Percentiles rank a stretch among this genome's conserved stretches.
phyloP scores from a whole-genome alignment of 2,113 vertebrate genomes.

The Anser cygnoides region DNA sequence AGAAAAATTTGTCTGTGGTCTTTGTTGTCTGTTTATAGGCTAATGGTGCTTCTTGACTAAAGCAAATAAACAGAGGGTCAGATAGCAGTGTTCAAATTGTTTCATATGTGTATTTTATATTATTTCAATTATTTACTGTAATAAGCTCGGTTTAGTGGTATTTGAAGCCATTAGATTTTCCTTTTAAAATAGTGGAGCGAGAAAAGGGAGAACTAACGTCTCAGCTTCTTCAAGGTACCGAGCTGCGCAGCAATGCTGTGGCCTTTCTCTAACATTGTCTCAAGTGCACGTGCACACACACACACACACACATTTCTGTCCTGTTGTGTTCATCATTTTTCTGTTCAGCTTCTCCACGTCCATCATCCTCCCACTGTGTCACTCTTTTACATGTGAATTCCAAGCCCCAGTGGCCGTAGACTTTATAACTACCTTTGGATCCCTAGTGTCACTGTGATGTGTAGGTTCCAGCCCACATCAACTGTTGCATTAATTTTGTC shows the following conservation, averaged over 20 bases:
- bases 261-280: rapidly evolving
- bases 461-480: neutral
- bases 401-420: rapidly evolving
- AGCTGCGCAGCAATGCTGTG: neutral
- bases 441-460: neutral
- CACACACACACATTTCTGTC: neutral
- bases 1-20: neutral
- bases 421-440: neutral
- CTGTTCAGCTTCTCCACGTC: neutral
- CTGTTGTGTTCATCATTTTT: too few relatives aligned
- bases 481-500: neutral
- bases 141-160: neutral
- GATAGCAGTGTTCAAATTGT: neutral
- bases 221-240: neutral
- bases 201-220: neutral
- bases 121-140: neutral
- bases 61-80: neutral
- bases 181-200: neutral
- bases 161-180: neutral
- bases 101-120: rapidly evolving
- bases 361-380: rapidly evolving
- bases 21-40: neutral
- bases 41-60: neutral
- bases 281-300: rapidly evolving
- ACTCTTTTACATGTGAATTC: neutral